phyloP scores from a whole-genome alignment of 2,113 vertebrate genomes.

The Microcebus tavaratra region DNA sequence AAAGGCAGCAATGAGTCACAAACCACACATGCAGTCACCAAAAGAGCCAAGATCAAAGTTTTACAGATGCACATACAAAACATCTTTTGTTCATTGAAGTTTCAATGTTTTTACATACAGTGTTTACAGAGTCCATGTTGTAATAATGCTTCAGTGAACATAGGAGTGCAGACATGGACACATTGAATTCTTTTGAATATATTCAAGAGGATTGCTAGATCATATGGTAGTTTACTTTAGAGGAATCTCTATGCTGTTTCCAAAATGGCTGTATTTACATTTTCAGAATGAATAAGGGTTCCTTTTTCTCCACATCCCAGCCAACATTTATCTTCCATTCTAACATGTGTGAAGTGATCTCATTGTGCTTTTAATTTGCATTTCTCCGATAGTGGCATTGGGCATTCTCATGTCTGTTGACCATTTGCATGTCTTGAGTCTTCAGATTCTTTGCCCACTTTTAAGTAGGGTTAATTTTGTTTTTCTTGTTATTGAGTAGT shows the following conservation, averaged over 20 bases:
- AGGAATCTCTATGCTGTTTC: background rate
- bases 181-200: background rate
- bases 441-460: background rate
- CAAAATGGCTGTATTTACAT: background rate
- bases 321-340: background rate
- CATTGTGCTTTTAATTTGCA: background rate
- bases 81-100: background rate
- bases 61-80: background rate
- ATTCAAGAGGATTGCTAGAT: background rate
- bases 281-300: background rate
- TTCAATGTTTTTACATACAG: background rate
- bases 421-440: background rate
- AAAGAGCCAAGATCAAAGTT: background rate
- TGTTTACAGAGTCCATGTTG: background rate
- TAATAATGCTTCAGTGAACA: background rate
- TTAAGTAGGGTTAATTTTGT: background rate
- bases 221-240: background rate
- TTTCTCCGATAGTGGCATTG: background rate
- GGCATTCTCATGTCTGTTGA: background rate
- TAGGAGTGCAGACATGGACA: background rate
- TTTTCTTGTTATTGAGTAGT: background rate
- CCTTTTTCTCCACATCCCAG: background rate
- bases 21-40: background rate
- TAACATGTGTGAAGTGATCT: background rate
- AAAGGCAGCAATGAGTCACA: background rate